phyloP scores from a whole-genome alignment of 2,888 invertebrate species.

The Pardosa pseudoannulata region DNA sequence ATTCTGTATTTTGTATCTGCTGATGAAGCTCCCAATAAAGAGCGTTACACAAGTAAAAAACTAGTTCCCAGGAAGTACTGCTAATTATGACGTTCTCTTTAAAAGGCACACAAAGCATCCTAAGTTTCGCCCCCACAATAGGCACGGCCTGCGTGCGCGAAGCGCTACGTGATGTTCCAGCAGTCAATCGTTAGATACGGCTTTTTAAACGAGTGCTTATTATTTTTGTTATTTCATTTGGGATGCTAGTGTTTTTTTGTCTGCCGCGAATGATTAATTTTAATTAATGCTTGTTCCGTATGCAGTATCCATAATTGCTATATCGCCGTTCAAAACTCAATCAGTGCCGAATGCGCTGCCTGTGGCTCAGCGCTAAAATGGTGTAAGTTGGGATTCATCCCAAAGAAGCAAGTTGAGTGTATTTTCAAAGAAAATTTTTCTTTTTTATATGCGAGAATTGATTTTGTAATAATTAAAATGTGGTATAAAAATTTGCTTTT shows the following conservation, averaged over 20 bases:
- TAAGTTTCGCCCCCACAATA: conserved; percentile 32
- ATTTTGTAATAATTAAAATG: too few species aligned
- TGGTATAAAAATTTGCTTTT: too few species aligned
- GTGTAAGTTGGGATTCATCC: too few species aligned
- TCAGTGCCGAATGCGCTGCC: conserved; percentile 27
- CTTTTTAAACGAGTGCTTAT: conserved; percentile 53
- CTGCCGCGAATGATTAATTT: conserved; percentile 62
- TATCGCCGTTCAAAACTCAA: conserved; percentile 60
- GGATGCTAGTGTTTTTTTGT: conserved; percentile 25
- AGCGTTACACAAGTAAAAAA: not conserved
- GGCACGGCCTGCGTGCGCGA: conserved; percentile 7
- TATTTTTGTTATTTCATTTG: conserved; percentile 12
- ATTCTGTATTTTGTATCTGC: conserved; percentile 5
- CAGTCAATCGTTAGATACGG: conserved; percentile 31
- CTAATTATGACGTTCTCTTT: conserved; percentile 66
- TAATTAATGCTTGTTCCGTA: conserved; percentile 68
- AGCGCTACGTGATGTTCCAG: conserved; percentile 38
- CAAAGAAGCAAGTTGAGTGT: too few species aligned
- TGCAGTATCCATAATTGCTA: conserved; percentile 58
- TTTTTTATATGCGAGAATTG: too few species aligned
- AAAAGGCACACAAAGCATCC: conserved; percentile 39
- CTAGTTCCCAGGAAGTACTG: conserved; percentile 57
- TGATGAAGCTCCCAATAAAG: conserved; percentile 10
- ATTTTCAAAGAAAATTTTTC: too few species aligned
- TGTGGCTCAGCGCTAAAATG: not conserved